These are phyloP conservation scores for Spodoptera frugiperda DNA, from an alignment of 1,140 invertebrate species.

Conservation along the genomic window DNA sequence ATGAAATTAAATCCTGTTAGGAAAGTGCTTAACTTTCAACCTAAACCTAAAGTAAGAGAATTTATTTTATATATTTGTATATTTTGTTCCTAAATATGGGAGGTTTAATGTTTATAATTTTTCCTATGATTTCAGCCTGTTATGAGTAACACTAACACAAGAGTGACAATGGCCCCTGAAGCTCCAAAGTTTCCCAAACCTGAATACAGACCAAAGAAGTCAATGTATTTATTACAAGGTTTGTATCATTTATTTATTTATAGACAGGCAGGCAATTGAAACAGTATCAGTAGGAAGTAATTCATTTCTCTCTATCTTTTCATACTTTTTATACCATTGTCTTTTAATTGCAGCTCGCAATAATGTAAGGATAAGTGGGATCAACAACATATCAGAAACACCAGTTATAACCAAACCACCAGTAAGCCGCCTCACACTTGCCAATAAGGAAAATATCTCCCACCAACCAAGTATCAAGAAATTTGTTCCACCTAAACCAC, in stretches of 20 bases:
- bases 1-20: conserved; percentile 66
- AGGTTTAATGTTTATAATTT: conserved; percentile 8
- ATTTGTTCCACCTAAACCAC: background rate
- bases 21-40: conserved; percentile 75
- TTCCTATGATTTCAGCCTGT: conserved; percentile 52
- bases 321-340: conserved; percentile 10
- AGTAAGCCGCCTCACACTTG: conserved; percentile 56
- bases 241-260: too few relatives aligned
- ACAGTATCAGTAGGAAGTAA: too few relatives aligned
- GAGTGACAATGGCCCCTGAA: conserved; percentile 56
- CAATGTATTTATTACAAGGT: conserved; percentile 64
- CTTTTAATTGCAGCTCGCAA: conserved; percentile 60
- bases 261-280: too few relatives aligned
- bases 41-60: conserved; percentile 61
- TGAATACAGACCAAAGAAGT: conserved; percentile 68
- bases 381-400: conserved; percentile 73
- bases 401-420: conserved; percentile 59
- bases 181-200: conserved; percentile 74
- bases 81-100: background rate
- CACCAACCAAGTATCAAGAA: conserved; percentile 29
- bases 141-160: conserved; percentile 36
- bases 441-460: conserved; percentile 70
- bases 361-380: conserved; percentile 72
- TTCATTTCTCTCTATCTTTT: conserved; percentile 21
- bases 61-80: background rate